phyloP scores from a whole-genome alignment of 2,113 vertebrate species.

The Dasypus novemcinctus region DNA sequence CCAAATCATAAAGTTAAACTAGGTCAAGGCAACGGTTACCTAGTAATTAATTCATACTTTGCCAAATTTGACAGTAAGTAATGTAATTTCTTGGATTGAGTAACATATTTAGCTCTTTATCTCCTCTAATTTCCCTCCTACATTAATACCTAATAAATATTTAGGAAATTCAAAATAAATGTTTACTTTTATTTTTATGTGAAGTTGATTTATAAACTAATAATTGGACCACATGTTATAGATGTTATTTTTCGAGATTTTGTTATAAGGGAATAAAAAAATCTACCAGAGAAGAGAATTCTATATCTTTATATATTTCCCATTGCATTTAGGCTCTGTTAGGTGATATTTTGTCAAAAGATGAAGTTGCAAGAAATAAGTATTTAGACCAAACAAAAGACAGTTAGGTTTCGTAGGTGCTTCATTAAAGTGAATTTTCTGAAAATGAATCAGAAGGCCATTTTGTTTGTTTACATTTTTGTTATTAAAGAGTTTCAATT shows the following conservation, averaged over 20 bases:
- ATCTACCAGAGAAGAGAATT: background rate
- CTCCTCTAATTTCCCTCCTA: background rate
- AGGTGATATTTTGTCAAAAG: background rate
- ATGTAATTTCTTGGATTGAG: background rate
- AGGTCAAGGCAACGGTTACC: background rate
- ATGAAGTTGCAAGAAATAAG: background rate
- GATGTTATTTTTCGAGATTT: background rate
- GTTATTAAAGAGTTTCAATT: no score
- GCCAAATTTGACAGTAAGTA: background rate
- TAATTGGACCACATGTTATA: background rate
- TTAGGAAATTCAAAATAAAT: background rate
- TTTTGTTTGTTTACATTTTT: background rate
- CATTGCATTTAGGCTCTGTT: background rate
- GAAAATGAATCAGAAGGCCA: background rate
- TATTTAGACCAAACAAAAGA: background rate
- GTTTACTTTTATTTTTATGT: slow-evolving; percentile 1
- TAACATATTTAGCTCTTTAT: background rate
- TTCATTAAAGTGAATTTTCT: background rate
- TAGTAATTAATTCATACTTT: background rate
- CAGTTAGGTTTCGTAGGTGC: background rate
- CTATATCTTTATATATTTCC: background rate
- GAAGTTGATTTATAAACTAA: background rate
- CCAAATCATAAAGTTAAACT: background rate
- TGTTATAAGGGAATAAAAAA: background rate
- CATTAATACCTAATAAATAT: background rate